Conservation (phyloP, 2,888 invertebrate genomes). For the Spatulosminthurus flaviceps region DNA sequence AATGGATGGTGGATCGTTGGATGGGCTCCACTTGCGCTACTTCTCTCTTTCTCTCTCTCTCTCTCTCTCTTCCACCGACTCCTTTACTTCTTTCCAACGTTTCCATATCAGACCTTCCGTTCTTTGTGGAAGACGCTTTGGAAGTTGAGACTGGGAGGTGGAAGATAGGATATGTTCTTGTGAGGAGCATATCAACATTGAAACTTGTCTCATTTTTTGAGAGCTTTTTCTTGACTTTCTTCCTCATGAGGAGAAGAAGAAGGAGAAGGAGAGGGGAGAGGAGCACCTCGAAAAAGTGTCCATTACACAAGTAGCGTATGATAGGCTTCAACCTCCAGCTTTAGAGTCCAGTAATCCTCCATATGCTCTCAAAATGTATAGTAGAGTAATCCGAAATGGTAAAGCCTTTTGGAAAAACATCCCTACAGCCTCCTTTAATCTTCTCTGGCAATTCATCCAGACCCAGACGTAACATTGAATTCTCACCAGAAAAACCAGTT, state of each 20-base stretch:
- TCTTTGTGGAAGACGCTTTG: too few relatives aligned
- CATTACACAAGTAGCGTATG: not conserved
- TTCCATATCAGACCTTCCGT: too few relatives aligned
- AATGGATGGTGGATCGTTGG: not conserved
- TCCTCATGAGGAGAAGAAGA: conserved; percentile 3
- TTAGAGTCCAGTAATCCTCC: not conserved
- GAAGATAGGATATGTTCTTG: not conserved
- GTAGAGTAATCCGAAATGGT: not conserved
- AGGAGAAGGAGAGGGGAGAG: not conserved
- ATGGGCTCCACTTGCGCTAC: not conserved
- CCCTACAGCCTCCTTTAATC: too few relatives aligned
- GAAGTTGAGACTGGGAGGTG: not conserved
- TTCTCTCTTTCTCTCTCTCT: not conserved
- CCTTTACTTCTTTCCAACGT: too few relatives aligned
- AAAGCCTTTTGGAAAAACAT: not conserved
- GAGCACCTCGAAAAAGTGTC: not conserved
- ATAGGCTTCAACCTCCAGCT: not conserved
- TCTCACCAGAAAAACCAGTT: too few relatives aligned
- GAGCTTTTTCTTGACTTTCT: not conserved
- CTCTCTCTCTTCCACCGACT: not conserved
- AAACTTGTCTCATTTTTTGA: not conserved
- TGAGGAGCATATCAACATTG: too few relatives aligned
- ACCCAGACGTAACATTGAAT: too few relatives aligned
- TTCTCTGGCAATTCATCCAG: too few relatives aligned
- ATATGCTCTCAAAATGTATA: conserved; percentile 18